Percentiles rank a stretch among this genome's conserved stretches.
These are phyloP conservation scores for Perca schrenkii DNA, from an alignment of 2,113 vertebrate genomes.

Conservation along the genomic window DNA sequence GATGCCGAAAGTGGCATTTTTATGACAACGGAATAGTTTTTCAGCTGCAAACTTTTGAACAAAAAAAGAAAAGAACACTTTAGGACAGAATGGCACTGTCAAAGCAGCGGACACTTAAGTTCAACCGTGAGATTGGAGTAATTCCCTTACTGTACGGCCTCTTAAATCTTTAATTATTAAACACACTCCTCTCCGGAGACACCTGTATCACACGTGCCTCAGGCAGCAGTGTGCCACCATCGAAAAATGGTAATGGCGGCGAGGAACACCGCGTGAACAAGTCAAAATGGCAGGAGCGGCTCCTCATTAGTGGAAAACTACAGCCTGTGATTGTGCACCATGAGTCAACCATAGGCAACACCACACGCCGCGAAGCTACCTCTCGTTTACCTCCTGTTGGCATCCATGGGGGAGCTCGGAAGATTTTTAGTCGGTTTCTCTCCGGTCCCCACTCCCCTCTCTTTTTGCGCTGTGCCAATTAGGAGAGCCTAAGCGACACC, in stretches of 20 bases:
- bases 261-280: constrained; percentile 36
- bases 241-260: constrained; percentile 50
- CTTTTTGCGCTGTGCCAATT: constrained; percentile 70
- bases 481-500: constrained; percentile 68
- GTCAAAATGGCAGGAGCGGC: constrained; percentile 57
- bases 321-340: constrained; percentile 32
- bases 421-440: constrained; percentile 46
- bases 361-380: constrained; percentile 40
- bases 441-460: constrained; percentile 40
- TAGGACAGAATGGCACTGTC: constrained; percentile 16
- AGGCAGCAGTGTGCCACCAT: constrained; percentile 7
- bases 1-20: neutral
- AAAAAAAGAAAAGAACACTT: neutral
- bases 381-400: constrained; percentile 73
- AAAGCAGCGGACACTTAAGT: constrained; percentile 16
- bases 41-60: neutral
- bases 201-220: constrained; percentile 31
- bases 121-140: constrained; percentile 21
- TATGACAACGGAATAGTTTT: neutral
- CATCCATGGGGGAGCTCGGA: constrained; percentile 46
- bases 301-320: constrained; percentile 73
- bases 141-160: constrained; percentile 16
- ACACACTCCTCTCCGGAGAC: constrained; percentile 35
- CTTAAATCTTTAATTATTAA: constrained; percentile 58
- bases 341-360: constrained; percentile 51